Base-by-base conservation (phyloP, 2,797 vertebrate genomes). In the Brachymystax lenok region DNA sequence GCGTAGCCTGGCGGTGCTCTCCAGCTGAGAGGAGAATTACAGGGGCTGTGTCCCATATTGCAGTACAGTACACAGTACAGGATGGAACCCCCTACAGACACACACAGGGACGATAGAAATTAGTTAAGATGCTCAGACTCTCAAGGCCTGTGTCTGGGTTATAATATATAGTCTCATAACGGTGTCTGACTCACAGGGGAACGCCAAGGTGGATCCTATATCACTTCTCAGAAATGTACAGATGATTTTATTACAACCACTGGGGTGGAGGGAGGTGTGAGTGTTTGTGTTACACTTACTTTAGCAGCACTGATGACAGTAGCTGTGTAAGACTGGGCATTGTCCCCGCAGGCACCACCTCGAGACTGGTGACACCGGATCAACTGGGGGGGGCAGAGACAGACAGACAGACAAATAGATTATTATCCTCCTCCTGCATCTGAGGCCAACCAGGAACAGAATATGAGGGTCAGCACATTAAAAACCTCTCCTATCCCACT, bases 221-320 rank as follows among this genome's bases (percentile, higher is more conserved):
- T 88, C 89, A 84, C 84, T 77, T 40, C 27, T 16, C 19, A 68
- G 16, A 85, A 77, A 86, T 85, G 90, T 85, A 86, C 71, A 67
- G 50, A 12, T 72, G 51, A 27, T 52, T 27, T 27, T 24, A 51
- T 5, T 59, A 1, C 56, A 59, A n/a, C 16, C 19, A 19, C 19
- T 56, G 5, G 8, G 17, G 19, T 61, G n/a, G 21, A 61, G 40
- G 40, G 40, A 61, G n/a, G 63, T 66, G 10, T 70, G 35, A 50
- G 33, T 71, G 51, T 74, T 63, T 77, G 35, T 74, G 59, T 35
- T 64, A 35, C 17, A 96, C 97, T 96, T 92, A 99, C 97, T 96
- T 99, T 99, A 83, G 98, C 98, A 85, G 98, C 98, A 79, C 96
- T 99, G 94, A 99, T 99, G 89, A 99, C 98, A 50, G 98, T 98